Evolutionary conservation across 2,888 invertebrate species (phyloP), one percentile per base, ranked within the genome.

Genomic region (Dichetophora obliterata): DNA sequence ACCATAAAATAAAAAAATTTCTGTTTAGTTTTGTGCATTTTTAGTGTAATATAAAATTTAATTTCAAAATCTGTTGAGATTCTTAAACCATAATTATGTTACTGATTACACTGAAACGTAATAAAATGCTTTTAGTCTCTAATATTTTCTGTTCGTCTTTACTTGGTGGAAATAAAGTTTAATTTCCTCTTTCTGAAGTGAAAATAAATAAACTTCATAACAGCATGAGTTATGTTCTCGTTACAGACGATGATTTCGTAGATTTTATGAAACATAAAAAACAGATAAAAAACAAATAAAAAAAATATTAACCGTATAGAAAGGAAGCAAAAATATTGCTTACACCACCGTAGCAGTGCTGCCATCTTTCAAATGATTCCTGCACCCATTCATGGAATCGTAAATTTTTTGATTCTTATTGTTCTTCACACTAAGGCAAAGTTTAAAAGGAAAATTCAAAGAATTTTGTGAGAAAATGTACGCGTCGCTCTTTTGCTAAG

Each of bases 211-310:
- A 27, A 24, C 27, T 31, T 8, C 27, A 68, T 9, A 19, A 66
- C 24, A 37, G 48, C 14, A 50, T 68, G 68, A 68, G 68, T 50
- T 65, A 65, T 65, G 34, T 65, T 27, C 63, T 16, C n/a, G 27
- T 34, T 34, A 31, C 37, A 24, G 68, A 22, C 50, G 68, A 68
- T 50, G 68, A 68, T 50, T 68, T 52, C 48, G 48, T 27, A 50
- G 9, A 50, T 68, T 68, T 50, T 50, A 27, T 50, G 68, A 50
- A 68, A 24, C 48, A 27, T 68, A n/a, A n/a, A n/a, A n/a, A n/a
- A n/a, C n/a, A n/a, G n/a, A n/a, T n/a, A n/a, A n/a, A n/a, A n/a
- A n/a, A n/a, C n/a, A n/a, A n/a, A n/a, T 50, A 68, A 68, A 50
- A 50, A n/a, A 68, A 68, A 68, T 68, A 50, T 43, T 50, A 24